Evolutionary conservation across 1,140 invertebrate genomes (phyloP), one percentile per base, ranked within the genome.

Genomic region (Ladona fulva): DNA sequence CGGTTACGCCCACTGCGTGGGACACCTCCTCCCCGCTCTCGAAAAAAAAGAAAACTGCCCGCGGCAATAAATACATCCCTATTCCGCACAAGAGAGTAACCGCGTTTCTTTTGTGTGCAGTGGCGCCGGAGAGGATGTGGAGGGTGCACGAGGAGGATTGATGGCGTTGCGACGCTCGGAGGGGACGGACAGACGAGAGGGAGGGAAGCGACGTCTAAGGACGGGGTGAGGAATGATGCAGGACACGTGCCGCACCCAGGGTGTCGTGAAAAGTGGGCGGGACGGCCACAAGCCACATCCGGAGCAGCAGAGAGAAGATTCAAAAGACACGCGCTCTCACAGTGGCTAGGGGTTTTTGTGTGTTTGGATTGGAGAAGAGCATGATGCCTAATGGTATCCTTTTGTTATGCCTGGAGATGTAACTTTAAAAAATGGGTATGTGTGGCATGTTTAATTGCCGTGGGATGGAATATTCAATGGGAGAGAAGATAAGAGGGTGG

Each of bases 21-120:
- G 52, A 66, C 52, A 22, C 52, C 44, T 10, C 44, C 44, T 52
- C 19, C 10, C 44, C 44, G 44, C 44, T 3, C 52, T 66, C 52
- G 52, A 66, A 66, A 66, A 66, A 66, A 22, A 66, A 12, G 29
- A 37, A 37, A 66, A 66, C 14, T 22, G 52, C 52, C 52, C 14
- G 52, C n/a, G n/a, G 52, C 52, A 66, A 66, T 66, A 66, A 66
- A 66, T 66, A 66, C 52, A 66, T 66, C 52, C 52, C 52, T 66
- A 16, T 66, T 66, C 52, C 52, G 52, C 52, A 66, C 14, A 66
- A 66, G 52, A 66, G 52, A 19, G 52, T 66, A 66, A 66, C 52
- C 52, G 52, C 52, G 52, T 66, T 66, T 22, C 52, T 66, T 19
- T 66, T 66, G 52, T 66, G 16, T 66, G 52, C 52, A 66, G 52